phyloP scores from a whole-genome alignment of 1,140 invertebrate species.

The Latrodectus geometricus region DNA sequence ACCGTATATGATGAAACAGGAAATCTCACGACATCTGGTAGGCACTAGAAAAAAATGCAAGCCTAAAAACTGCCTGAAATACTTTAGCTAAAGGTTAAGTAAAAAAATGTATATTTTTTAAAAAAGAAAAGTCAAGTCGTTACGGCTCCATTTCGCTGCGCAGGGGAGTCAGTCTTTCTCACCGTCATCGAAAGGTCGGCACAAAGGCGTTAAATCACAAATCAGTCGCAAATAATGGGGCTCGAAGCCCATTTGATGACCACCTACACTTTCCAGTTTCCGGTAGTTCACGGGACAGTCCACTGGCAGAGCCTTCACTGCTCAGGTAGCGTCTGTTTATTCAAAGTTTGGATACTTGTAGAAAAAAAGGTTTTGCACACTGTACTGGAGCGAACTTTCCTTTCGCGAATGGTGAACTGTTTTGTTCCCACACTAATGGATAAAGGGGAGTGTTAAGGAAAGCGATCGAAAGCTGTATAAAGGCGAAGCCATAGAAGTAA shows the following conservation, averaged over 20 bases:
- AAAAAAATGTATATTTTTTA: neutral
- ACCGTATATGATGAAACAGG: neutral
- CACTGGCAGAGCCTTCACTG: neutral
- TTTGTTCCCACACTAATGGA: conserved; percentile 45
- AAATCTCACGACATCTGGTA: neutral
- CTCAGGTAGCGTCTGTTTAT: neutral
- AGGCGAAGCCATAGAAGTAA: conserved; percentile 8
- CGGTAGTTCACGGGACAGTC: conserved; percentile 47
- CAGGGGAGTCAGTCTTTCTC: neutral
- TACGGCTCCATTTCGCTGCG: neutral
- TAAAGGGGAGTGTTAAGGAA: neutral
- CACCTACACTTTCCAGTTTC: conserved; percentile 46
- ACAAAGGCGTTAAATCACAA: conserved; percentile 50
- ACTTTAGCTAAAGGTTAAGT: neutral
- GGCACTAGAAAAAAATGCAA: neutral
- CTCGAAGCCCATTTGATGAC: conserved; percentile 39
- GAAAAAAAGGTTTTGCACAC: neutral
- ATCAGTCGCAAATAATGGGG: conserved; percentile 56
- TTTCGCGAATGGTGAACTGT: neutral
- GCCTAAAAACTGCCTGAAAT: neutral
- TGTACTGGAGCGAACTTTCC: neutral
- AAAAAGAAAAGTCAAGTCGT: neutral
- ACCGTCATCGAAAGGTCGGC: neutral
- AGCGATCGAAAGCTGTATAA: neutral
- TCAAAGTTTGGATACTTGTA: neutral